Evolutionary conservation across 2,888 invertebrate species (phyloP), one percentile per base, ranked within the genome.

Genomic region (Ommatoiulus sabulosus): DNA sequence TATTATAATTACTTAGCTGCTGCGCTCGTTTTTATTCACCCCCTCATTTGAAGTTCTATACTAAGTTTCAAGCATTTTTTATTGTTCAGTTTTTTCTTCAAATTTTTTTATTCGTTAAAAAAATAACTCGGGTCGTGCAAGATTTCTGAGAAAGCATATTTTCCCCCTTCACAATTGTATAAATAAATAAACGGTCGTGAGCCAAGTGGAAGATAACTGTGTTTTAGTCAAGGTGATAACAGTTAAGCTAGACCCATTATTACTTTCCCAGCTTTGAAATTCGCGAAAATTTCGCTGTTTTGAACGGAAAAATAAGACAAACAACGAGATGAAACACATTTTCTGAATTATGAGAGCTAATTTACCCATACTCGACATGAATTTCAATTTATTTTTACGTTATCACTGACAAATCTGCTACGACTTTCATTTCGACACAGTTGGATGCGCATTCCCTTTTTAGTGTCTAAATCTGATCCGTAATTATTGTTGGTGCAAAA

Each of bases 161-260:
- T 10, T 63, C n/a, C 17, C 4, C 24, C 10, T n/a, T 72, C 24
- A n/a, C 72, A 72, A 24, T 72, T 72, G 72, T 72, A 72, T 72
- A 72, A 72, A 72, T 72, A 20, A 72, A 72, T 72, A 72, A 72
- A 72, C 24, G 20, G 72, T 72, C n/a, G n/a, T 72, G 63, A 72
- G 72, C 8, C 72, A n/a, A 72, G 72, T 72, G 72, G 72, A 72
- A 72, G 72, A 72, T 72, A 72, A 72, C 72, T 24, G 72, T 72
- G 72, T 72, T 72, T 72, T 72, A 72, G 72, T 5, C 24, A n/a
- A 63, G 63, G 63, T 63, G 63, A 63, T 63, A 63, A 63, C 20
- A 63, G 20, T 52, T 72, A 72, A 72, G 24, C 24, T 24, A 10
- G 24, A 24, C 72, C 72, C 72, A 72, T 24, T 72, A 24, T 7